A percentile compares a stretch with the other conserved stretches of the same genome.
Conservation (phyloP, 2,113 vertebrate species). For the Alethe diademata region DNA sequence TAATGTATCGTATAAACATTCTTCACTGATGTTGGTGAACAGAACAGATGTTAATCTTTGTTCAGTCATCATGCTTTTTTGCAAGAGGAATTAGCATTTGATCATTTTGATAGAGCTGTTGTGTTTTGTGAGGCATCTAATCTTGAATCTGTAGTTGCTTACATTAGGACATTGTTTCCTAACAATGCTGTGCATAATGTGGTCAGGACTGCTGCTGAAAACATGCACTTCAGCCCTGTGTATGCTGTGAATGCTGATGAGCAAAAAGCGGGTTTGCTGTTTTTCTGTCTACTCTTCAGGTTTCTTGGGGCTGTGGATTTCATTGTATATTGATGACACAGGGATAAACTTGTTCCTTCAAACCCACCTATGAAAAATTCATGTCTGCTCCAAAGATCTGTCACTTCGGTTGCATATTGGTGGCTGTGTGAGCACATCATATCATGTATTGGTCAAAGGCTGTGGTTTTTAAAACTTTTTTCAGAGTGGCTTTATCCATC, state of each 20-base stretch:
- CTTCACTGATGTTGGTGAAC: background rate
- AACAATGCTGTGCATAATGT: background rate
- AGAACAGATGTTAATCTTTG: background rate
- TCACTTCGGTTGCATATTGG: background rate
- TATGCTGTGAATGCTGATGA: background rate
- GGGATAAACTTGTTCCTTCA: constrained; percentile 18
- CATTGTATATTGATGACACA: constrained; percentile 31
- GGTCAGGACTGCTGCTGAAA: background rate
- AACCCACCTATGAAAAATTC: constrained; percentile 24
- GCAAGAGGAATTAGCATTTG: background rate
- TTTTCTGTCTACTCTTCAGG: background rate
- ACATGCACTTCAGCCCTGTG: background rate
- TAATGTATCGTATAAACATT: background rate
- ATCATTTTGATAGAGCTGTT: background rate
- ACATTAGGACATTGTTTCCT: background rate
- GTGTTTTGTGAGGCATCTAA: background rate
- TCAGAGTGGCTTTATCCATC: background rate
- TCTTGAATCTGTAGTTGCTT: background rate
- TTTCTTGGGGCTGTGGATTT: background rate
- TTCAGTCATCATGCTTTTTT: background rate
- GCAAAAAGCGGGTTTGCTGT: background rate
- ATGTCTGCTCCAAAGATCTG: background rate
- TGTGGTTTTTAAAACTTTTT: background rate
- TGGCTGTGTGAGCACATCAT: background rate
- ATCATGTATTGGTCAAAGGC: background rate